These are phyloP conservation scores for Camelus dromedarius DNA, from an alignment of 2,113 vertebrate species.

Conservation along the genomic window DNA sequence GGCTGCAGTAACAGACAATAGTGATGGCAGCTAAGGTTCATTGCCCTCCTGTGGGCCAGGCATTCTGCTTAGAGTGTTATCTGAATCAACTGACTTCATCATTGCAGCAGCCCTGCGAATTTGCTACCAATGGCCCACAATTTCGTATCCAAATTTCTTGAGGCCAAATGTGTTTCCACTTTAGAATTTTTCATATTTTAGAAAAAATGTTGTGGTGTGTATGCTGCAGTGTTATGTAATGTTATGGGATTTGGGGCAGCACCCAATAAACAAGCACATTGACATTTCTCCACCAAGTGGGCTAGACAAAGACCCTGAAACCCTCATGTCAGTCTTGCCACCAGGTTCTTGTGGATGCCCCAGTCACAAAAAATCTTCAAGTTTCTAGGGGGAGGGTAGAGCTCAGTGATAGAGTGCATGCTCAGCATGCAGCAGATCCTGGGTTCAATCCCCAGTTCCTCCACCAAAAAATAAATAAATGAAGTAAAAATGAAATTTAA, in stretches of 20 bases:
- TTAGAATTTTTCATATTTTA: not conserved
- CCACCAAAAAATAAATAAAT: too few relatives aligned
- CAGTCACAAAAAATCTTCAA: not conserved
- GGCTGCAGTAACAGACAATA: not conserved
- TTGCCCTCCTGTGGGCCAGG: not conserved
- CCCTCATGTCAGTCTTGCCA: not conserved
- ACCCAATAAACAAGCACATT: not conserved
- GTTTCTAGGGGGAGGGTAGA: not conserved
- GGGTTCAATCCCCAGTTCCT: too few relatives aligned
- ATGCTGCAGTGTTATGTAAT: not conserved
- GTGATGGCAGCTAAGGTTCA: not conserved
- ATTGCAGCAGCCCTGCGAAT: not conserved
- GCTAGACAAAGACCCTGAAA: not conserved
- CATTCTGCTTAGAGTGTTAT: not conserved
- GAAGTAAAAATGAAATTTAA: too few relatives aligned
- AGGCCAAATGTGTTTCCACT: not conserved
- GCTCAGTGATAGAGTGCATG: too few relatives aligned
- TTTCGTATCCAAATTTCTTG: not conserved
- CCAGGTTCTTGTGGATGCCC: not conserved
- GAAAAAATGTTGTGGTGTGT: not conserved
- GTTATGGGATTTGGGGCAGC: not conserved
- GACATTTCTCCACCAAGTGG: not conserved
- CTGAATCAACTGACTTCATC: not conserved
- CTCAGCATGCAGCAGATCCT: too few relatives aligned
- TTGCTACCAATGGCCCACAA: not conserved